Base-by-base conservation (phyloP, 2,888 invertebrate genomes). In the Drosophila histrio region DNA sequence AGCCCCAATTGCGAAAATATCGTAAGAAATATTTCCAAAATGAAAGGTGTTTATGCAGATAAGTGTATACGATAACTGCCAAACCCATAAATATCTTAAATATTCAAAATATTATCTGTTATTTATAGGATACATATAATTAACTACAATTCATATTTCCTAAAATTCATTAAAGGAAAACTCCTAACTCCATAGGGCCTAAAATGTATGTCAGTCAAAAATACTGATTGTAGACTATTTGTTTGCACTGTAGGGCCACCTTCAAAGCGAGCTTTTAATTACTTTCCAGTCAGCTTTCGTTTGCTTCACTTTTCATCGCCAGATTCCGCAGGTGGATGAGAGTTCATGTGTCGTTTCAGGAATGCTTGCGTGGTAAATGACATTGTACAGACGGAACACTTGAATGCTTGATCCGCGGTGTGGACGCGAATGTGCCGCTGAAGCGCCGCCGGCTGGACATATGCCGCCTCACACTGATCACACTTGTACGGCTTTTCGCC, bases 311-410 rank as follows among this genome's bases (percentile, higher is more conserved):
- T 19, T 38, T 38, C 38, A 19, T 17, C 38, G 1, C 8, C 19
- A 28, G 28, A 28, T 19, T 17, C 34, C 34, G 13, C 15, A 6
- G 6, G 15, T 13, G 32, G n/a, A 13, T 32, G 34, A 46, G n/a
- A n/a, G n/a, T n/a, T n/a, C 71, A 70, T 70, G 50, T 71, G 69
- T 6, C 56, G 36, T 15, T 63, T 50, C 15, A 69, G 71, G 46
- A 62, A 62, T 2, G 54, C 44, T 13, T 13, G 56, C 46, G 9
- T 46, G 15, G 34, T 26, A 9, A 67, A 67, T 1, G 66, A 44
- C 36, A 50, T 67, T 13, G 26, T 7, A 13, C 66, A 66, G 32
- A 66, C 32, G 32, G 2, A 9, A 5, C 66, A 66, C 44, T 67
- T 67, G n/a, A 58, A 57, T 8, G 41, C 17, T 0, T 38, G 43